phyloP scores from a whole-genome alignment of 2,797 vertebrate species.

The Ambastaia sidthimunki region DNA sequence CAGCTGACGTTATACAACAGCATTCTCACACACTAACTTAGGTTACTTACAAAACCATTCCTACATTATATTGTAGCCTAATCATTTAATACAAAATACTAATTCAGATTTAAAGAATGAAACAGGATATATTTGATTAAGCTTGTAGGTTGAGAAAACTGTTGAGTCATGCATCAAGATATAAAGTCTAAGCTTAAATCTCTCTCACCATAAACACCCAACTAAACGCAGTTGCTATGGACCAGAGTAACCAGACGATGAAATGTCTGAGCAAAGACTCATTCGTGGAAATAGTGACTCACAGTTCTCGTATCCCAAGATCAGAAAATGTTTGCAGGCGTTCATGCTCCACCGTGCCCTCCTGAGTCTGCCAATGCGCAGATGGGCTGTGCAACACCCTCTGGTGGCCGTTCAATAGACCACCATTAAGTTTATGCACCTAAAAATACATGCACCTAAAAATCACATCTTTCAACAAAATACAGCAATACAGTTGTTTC shows the following conservation, averaged over 20 bases:
- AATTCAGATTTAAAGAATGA: not conserved
- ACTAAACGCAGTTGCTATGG: conserved; percentile 33
- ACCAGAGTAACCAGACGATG: not conserved
- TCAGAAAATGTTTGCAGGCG: conserved; percentile 30
- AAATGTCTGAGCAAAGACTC: conserved; percentile 21
- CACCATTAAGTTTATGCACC: not conserved
- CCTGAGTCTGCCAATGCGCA: not conserved
- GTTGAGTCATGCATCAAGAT: conserved; percentile 44
- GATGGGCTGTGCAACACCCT: not conserved
- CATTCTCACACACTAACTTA: not conserved
- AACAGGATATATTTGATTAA: not conserved
- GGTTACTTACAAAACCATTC: too few species aligned
- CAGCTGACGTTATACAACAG: not conserved
- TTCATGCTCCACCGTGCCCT: conserved; percentile 10
- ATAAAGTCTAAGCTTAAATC: not conserved
- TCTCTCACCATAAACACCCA: not conserved
- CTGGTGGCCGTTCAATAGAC: not conserved
- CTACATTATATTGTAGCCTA: not conserved
- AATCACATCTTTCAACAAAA: not conserved
- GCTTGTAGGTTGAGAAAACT: conserved; percentile 8
- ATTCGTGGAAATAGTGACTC: conserved; percentile 33
- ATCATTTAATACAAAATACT: too few species aligned
- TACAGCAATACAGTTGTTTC: not conserved
- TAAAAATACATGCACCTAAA: not conserved
- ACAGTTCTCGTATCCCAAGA: conserved; percentile 20